Evolutionary conservation across 2,113 vertebrate genomes (phyloP).

Genomic region (Phoenicopterus ruber): DNA sequence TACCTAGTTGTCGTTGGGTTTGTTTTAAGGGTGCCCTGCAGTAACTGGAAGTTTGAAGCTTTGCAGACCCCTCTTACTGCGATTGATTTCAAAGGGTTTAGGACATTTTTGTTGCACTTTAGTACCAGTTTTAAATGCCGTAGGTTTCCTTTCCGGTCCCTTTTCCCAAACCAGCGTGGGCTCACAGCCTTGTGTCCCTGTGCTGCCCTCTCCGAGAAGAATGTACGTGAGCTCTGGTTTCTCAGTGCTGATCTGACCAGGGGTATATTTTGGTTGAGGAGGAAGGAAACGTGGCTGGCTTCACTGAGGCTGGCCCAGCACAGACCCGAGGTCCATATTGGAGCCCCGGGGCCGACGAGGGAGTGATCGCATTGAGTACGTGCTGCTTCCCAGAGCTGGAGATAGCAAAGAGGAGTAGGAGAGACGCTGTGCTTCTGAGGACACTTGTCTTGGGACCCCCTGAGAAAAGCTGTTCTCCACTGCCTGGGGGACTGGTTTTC

Average conservation of each 20-base stretch:
- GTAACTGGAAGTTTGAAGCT: conserved; percentile 60
- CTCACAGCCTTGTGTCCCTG: background rate
- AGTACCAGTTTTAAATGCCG: conserved; percentile 58
- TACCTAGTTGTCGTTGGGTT: conserved; percentile 10
- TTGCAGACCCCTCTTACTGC: conserved; percentile 25
- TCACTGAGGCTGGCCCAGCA: background rate
- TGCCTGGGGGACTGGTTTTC: background rate
- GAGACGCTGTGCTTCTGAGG: background rate
- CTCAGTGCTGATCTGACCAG: background rate
- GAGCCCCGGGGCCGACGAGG: background rate
- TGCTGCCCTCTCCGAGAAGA: conserved; percentile 6
- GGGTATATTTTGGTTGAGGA: background rate
- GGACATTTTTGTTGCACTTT: conserved; percentile 66
- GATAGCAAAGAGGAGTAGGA: background rate
- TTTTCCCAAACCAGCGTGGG: conserved; percentile 9
- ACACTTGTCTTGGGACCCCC: background rate
- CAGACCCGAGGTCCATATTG: background rate
- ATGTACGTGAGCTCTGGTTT: conserved; percentile 42
- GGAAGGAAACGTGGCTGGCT: background rate
- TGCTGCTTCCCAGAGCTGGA: conserved; percentile 46
- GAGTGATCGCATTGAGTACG: background rate
- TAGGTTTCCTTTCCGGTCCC: conserved; percentile 46
- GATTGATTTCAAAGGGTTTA: conserved; percentile 38
- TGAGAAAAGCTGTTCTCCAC: background rate
- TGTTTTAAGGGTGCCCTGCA: conserved; percentile 35